A percentile compares a stretch with the other conserved stretches of the same genome.
Evolutionary conservation across 2,888 invertebrate species (phyloP).

Genomic region (Octonoba sinensis): DNA sequence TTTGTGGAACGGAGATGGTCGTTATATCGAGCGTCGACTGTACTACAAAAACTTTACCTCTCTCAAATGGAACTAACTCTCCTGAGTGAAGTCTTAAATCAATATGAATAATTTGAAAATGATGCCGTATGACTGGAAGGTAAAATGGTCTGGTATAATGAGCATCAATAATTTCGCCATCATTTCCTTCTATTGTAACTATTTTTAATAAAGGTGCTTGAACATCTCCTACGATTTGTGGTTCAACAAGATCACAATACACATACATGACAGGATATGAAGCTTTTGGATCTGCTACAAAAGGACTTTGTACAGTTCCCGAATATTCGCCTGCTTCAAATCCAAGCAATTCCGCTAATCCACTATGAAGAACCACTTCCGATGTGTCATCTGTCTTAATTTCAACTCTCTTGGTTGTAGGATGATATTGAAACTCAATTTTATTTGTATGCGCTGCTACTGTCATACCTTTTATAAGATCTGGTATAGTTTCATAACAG

Average conservation of each 20-base stretch:
- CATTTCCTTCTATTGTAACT: conserved; percentile 18
- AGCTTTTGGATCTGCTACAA: conserved; percentile 15
- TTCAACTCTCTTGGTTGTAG: conserved; percentile 9
- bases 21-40: no score
- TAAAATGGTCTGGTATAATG: conserved; percentile 6
- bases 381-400: neutral
- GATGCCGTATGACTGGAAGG: conserved; percentile 15
- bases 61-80: conserved; percentile 13
- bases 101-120: conserved; percentile 9
- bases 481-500: neutral
- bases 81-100: conserved; percentile 12
- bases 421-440: conserved; percentile 3
- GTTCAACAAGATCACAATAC: conserved; percentile 1
- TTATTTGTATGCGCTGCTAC: conserved; percentile 8
- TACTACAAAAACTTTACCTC: conserved; percentile 6
- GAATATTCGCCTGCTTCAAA: conserved; percentile 17
- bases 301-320: neutral
- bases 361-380: conserved; percentile 10
- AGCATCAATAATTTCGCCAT: conserved; percentile 14
- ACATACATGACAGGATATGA: conserved; percentile 15
- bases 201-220: conserved; percentile 2
- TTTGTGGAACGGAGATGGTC: no score
- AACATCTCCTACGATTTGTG: neutral
- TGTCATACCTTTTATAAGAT: neutral
- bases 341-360: conserved; percentile 7